Base-by-base conservation (phyloP, 2,888 invertebrate genomes). In the Drosophila koepferae region DNA sequence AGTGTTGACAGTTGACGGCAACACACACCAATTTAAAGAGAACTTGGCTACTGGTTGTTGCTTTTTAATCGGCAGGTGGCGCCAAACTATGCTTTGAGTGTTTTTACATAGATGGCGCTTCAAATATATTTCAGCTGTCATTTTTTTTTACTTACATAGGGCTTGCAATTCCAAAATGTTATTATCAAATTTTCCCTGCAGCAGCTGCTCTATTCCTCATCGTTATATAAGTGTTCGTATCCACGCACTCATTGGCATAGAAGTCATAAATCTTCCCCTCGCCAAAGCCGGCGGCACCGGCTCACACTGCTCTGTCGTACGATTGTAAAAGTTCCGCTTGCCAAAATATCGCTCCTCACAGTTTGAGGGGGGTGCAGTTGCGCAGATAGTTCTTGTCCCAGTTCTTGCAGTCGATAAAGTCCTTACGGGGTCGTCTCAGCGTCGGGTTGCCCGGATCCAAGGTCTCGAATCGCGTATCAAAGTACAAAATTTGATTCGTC, bases 341-440 rank as follows among this genome's bases (percentile, higher is more conserved):
- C 94, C 94, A 58, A 94, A 93, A 86, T 95, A 95, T 71, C 94
- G 95, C 74, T 94, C 93, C 66, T 94, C 93, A 77, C 95, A 95
- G 78, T 94, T n/a, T 93, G 0, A 94, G 92, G 1, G 94, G 94
- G n/a, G 90, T 91, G 78, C 95, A 95, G 44, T 93, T 92, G 28
- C 92, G 90, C 12, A 93, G 87, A 18, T 94, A 93, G 68, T 94
- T 93, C 81, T 93, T 89, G 90, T 95, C 95, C 76, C 91, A 92
- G 74, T 91, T 92, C 0, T 66, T 65, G 46, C 92, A 92, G 20
- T 92, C 84, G 8, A 28, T 49, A 38, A 75, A 92, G 23, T 82
- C 73, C 18, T 75, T 77, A 70, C 91, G 80, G n/a, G n/a, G n/a
- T 14, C 65, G 81, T 7, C 83, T 82, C 31, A 90, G 62, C 9